Evolutionary conservation across 2,888 invertebrate genomes (phyloP).

Genomic region (Automeris io): DNA sequence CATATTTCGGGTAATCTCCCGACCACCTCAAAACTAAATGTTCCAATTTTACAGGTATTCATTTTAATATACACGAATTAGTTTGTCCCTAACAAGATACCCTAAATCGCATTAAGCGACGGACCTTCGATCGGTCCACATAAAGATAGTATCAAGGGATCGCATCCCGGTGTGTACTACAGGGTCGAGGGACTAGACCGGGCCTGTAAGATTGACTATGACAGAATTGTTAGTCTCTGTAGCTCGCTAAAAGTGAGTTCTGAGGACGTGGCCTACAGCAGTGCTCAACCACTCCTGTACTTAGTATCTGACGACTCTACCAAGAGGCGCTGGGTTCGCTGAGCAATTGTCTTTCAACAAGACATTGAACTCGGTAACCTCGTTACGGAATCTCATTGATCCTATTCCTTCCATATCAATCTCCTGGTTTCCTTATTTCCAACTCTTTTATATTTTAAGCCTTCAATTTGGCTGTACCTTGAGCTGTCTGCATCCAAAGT

Average conservation of each 20-base stretch:
- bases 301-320: conserved; percentile 52
- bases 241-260: conserved; percentile 35
- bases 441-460: too few relatives aligned
- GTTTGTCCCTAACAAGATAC: conserved; percentile 54
- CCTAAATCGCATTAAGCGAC: conserved; percentile 43
- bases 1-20: too few relatives aligned
- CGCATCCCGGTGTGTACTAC: conserved; percentile 57
- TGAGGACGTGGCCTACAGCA: conserved; percentile 48
- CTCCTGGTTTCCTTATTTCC: background rate
- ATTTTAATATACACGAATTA: conserved; percentile 22
- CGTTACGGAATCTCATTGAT: conserved; percentile 17
- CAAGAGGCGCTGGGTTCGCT: conserved; percentile 53
- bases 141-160: conserved; percentile 69
- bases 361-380: conserved; percentile 66
- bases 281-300: conserved; percentile 70
- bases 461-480: too few relatives aligned
- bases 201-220: conserved; percentile 32
- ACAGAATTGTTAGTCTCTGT: conserved; percentile 37
- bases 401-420: conserved; percentile 5
- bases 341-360: conserved; percentile 74
- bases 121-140: conserved; percentile 46
- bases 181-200: conserved; percentile 56
- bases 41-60: conserved; percentile 55
- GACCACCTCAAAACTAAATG: too few relatives aligned
- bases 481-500: too few relatives aligned